Evolutionary conservation across 2,113 vertebrate species (phyloP), one percentile per base, ranked within the genome.

Genomic region (Eubucco bourcierii): DNA sequence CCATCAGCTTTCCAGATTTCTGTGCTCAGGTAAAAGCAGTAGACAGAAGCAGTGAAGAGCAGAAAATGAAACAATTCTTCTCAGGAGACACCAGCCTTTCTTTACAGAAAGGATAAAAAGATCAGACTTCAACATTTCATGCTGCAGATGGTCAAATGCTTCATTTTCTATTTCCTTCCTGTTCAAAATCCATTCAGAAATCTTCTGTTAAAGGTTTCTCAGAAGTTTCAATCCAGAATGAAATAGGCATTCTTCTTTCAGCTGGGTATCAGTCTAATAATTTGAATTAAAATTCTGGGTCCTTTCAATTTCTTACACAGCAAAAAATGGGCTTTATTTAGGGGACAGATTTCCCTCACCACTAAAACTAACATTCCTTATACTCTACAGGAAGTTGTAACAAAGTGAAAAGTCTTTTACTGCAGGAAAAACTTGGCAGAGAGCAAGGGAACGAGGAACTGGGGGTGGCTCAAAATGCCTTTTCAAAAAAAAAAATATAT

Each of bases 151-250:
- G 44, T 27, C 93, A 85, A 75, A 66, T 15, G 13, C 34, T 88
- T 75, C 1, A 0, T 63, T 80, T 92, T 67, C 74, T 78, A 74
- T 83, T 67, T 24, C 33, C 77, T 9, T 34, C 60, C 8, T 52
- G 50, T 8, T 88, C 66, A 60, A 52, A 84, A 76, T n/a, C 81
- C 91, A 70, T 79, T 89, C 81, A 79, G 78, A 76, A 81, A 73
- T 81, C 86, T 87, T 61, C 91, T 63, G 79, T 94, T 75, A 70
- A 74, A 86, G 8, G 33, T 34, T 61, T 84, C 84, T 92, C 53
- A 39, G 31, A 93, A 68, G 71, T 89, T 84, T 39, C 25, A 18
- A 33, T 60, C 39, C 70, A 2, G 14, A 64, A 47, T 19, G 78
- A 59, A 73, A 64, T 23, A 28, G 46, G 24, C 10, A 13, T 84